Evolutionary conservation across 2,797 vertebrate species (phyloP), one percentile per base, ranked within the genome.

Genomic region (Hydrolagus colliei): DNA sequence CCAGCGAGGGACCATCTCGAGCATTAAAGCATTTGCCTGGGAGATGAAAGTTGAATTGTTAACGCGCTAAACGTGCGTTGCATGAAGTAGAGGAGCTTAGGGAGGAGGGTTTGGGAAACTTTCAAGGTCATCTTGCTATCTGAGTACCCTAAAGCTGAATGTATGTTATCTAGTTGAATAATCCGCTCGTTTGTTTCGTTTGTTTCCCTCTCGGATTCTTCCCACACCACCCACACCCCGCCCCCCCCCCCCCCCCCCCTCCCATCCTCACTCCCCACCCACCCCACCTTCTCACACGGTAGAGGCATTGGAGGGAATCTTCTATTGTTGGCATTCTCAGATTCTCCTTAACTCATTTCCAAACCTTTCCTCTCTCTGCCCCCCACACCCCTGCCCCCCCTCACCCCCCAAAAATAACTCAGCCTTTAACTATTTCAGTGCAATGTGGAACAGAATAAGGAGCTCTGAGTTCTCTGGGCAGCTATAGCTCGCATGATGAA

Each of bases 1-100:
- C 41, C n/a, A 65, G 65, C 12, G 85, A 86, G 87, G 85, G 87
- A 86, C 85, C 86, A 87, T 86, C 85, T 89, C 86, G 88, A 87
- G 86, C 86, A 86, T 52, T 52, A 79, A 87, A 88, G 85, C 86
- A 86, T 87, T 88, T 88, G 87, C 78, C 86, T 87, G 73, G 85
- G 86, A 88, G 88, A 88, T 87, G 87, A 87, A 88, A 87, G 86
- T 89, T 89, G 86, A 86, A 87, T 87, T 88, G 88, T 86, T 88
- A 87, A 86, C 73, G n/a, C 88, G 88, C 86, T 86, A 85, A 86
- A 87, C 86, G 87, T 88, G 89, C 82, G 73, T 35, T 86, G 61
- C 87, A 87, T 87, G 86, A 86, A 87, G 86, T 86, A 67, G 52
- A 63, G 32, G 86, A 82, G 78, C 86, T 88, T 67, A 76, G 73